Base-by-base conservation (phyloP, 2,113 vertebrate species). In the Misgurnus anguillicaudatus region DNA sequence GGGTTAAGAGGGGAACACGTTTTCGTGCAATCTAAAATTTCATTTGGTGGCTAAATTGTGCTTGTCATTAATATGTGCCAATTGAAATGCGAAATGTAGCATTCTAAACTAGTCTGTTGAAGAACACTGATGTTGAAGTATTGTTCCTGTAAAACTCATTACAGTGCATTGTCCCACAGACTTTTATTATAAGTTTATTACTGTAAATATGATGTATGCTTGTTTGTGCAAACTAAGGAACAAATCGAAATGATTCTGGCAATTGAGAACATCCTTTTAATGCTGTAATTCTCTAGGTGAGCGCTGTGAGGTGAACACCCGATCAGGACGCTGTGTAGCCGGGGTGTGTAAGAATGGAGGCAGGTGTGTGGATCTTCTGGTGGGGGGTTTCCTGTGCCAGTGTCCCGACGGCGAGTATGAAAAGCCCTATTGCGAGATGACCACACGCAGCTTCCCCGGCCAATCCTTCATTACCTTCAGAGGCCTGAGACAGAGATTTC, bases 391-490 rank as follows among this genome's bases (percentile, higher is more conserved):
- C 86, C 92, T 91, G 84, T 99, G 97, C 19, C 91, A 95, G 85
- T 99, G 97, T 88, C 93, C 91, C 0, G 88, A 92, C 0, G 96
- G 94, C 64, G 95, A 94, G 90, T 98, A 93, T 0, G 95, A 98
- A 90, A 95, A 94, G 45, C 97, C 97, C 5, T 98, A 94, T 90
- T 98, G 97, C 75, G 91, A 94, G 88, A 94, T 97, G 94, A 96
- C 93, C 89, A 96, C 97, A 0, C 94, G 97, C 79, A 96, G 94
- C 90, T 98, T 99, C 85, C 95, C 96, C 0, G 93, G 94, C 0
- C 92, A 83, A 47, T 98, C 97, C 86, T 98, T 99, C 84, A 60
- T 99, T 91, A 99, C 97, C 83, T 98, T 98, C 86, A 93, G 93
- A 5, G 97, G 97, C 58, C 93, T 98, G 67, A 91, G 94, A 48